Percentiles rank a stretch among this genome's conserved stretches.
Conservation (phyloP, 2,888 invertebrate genomes). For the Ophraella communa region DNA sequence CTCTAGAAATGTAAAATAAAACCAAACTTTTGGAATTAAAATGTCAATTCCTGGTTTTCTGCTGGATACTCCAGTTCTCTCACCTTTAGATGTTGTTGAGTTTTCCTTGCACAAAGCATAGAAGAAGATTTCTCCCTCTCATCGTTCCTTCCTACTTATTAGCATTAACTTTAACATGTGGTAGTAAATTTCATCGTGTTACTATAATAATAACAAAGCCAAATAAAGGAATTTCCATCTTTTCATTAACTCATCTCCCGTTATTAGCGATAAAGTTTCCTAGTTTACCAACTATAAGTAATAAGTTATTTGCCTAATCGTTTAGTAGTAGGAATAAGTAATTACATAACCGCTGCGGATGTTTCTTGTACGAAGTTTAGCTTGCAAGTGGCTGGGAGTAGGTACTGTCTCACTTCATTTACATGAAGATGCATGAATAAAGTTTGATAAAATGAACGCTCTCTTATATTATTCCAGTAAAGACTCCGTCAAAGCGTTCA, state of each 20-base stretch:
- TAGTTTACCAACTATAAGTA: conserved; percentile 35
- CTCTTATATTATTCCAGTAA: not conserved
- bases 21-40: not conserved
- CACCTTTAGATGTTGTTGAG: too few relatives aligned
- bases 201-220: too few relatives aligned
- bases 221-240: not conserved
- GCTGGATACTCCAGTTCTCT: too few relatives aligned
- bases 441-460: not conserved
- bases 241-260: conserved; percentile 1
- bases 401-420: not conserved
- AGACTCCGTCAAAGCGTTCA: not conserved
- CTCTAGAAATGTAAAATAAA: not conserved
- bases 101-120: too few relatives aligned
- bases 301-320: conserved; percentile 52
- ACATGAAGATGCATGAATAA: not conserved
- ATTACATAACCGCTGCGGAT: conserved; percentile 48
- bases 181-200: too few relatives aligned
- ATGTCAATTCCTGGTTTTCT: too few relatives aligned
- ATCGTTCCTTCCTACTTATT: too few relatives aligned
- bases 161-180: too few relatives aligned
- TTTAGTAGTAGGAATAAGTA: conserved; percentile 50
- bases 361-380: conserved; percentile 41
- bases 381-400: conserved; percentile 24
- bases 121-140: too few relatives aligned
- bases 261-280: conserved; percentile 7